A percentile compares a stretch with the other conserved stretches of the same genome.
Conservation (phyloP, 2,113 vertebrate genomes). For the Blennius ocellaris region DNA sequence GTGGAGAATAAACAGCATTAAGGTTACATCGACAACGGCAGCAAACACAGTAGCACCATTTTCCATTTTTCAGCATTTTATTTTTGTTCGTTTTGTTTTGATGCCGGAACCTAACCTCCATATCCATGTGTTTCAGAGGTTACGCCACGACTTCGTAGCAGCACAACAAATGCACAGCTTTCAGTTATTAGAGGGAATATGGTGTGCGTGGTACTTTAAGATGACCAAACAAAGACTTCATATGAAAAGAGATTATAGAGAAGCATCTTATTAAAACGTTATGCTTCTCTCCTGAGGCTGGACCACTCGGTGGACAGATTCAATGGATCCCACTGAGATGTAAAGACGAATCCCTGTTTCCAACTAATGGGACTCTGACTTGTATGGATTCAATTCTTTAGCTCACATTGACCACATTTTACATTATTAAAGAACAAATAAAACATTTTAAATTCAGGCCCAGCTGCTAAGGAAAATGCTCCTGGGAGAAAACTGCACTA, state of each 20-base stretch:
- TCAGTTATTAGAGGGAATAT: conserved; percentile 9
- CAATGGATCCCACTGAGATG: conserved; percentile 36
- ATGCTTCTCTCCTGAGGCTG: conserved; percentile 13
- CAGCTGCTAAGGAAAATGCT: conserved; percentile 24
- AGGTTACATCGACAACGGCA: not conserved
- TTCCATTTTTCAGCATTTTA: not conserved
- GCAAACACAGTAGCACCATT: not conserved
- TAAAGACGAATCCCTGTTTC: conserved; percentile 35
- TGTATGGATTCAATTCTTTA: conserved; percentile 29
- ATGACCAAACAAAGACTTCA: conserved; percentile 5
- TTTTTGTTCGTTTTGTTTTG: not conserved
- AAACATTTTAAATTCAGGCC: conserved; percentile 19
- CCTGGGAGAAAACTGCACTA: not conserved
- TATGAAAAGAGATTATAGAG: not conserved
- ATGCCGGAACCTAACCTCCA: not conserved
- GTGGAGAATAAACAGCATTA: conserved; percentile 6
- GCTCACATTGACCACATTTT: conserved; percentile 26
- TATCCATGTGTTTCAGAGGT: not conserved
- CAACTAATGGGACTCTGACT: conserved; percentile 30
- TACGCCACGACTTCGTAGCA: not conserved
- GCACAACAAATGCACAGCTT: not conserved
- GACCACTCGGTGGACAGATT: conserved; percentile 6
- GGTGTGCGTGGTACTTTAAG: not conserved
- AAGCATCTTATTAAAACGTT: conserved; percentile 41
- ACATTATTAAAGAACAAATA: conserved; percentile 25